Evolutionary conservation across 2,113 vertebrate genomes (phyloP), one percentile per base, ranked within the genome.

Genomic region (Carollia perspicillata): DNA sequence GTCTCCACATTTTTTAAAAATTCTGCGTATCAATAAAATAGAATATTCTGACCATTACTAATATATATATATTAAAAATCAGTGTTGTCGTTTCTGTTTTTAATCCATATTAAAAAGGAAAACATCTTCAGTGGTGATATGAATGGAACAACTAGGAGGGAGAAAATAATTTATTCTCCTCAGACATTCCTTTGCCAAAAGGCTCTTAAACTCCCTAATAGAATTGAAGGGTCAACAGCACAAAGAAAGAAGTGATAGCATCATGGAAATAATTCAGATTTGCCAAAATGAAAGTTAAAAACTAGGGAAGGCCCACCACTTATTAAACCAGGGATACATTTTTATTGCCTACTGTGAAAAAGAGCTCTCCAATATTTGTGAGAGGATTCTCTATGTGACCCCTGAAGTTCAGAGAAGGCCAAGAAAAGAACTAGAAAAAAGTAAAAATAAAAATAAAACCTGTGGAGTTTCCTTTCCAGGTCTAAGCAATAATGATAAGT

Each of bases 261-360:
- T 93, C 17, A 26, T 22, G 58, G 49, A 77, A 94, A 80, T 51
- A 60, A 78, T 42, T 75, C 40, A 22, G 42, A n/a, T 33, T 85
- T 53, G 40, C 51, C 85, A 88, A 94, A 93, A 94, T 28, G 55
- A 95, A 94, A 49, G 42, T 60, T 60, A 89, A 87, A 49, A 87
- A 90, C 42, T 44, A 69, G 65, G 58, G 53, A 79, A 18, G 80
- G 42, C 17, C 28, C 37, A 37, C 20, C 33, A 66, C 68, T 89
- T 72, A 94, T 66, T 94, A 93, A 68, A 74, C 53, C 77, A 74
- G 11, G 33, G 42, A 26, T 63, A 22, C 60, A 18, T 89, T 92
- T 89, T 69, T 83, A 79, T 60, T 35, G 72, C 47, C 40, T 91
- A 28, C 51, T 83, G 79, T 72, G 84, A 89, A 78, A 60, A 90